Base-by-base conservation (phyloP, 2,797 vertebrate species). In the Zalophus californianus region DNA sequence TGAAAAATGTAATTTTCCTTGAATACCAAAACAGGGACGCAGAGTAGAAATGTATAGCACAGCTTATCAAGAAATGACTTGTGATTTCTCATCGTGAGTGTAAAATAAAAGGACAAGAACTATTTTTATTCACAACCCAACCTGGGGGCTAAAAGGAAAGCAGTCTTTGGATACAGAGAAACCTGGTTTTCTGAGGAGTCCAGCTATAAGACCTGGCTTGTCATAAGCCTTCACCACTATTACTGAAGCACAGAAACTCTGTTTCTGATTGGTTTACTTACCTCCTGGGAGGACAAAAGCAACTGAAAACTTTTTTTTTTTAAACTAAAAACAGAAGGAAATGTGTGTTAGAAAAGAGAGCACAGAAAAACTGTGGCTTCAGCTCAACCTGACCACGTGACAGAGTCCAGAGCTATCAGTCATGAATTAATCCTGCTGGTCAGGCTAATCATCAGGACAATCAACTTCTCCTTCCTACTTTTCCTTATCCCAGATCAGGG, bases 71-170 rank as follows among this genome's bases (percentile, higher is more conserved):
- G 97, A 97, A 98, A 77, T 77, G 90, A 97, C 87, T 54, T 93
- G 58, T 80, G 96, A 91, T 94, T 90, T 88, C 77, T 98, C 88
- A 98, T 92, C 94, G 96, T 82, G 95, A 97, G 83, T 97, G 97
- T 96, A 96, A 98, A 98, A 97, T 90, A 92, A 95, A 89, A 97
- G 96, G 77, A 98, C 73, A 98, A 98, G 97, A 97, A 91, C 85
- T 85, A 94, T 82, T 97, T 96, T 98, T 98, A 98, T 98, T 97
- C 98, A 98, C 93, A 97, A 98, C 98, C 92, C 96, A 98, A 93
- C 95, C 95, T 58, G 84, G 96, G 1, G 88, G 96, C 96, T 98
- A 92, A 97, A 98, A 98, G 97, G 64, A 90, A 96, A 97, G 90
- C 86, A 70, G 93, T 93, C 97, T 91, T 96, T 94, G 97, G 94